These are phyloP conservation scores for Oryzias sinensis DNA, from an alignment of 2,797 vertebrate species.

Conservation along the genomic window DNA sequence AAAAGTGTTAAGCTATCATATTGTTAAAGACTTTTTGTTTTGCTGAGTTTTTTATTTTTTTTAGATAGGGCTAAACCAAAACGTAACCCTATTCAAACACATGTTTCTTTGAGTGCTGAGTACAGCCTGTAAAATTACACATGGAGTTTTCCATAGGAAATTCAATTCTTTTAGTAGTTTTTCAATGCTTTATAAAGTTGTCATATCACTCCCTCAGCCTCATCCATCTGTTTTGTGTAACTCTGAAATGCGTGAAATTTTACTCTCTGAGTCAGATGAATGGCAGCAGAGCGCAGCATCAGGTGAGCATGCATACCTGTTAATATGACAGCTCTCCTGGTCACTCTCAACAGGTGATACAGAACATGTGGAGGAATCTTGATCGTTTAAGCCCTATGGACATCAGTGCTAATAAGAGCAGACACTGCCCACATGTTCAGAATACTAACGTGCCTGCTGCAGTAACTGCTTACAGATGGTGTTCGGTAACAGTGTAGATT, in stretches of 20 bases:
- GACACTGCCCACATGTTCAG: constrained; percentile 37
- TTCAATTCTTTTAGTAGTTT: not conserved
- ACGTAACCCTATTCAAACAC: too few relatives aligned
- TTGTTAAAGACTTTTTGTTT: too few relatives aligned
- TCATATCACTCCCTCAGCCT: not conserved
- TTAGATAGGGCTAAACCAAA: too few relatives aligned
- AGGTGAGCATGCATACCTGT: constrained; percentile 37
- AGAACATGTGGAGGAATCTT: constrained; percentile 48
- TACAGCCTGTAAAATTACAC: too few relatives aligned
- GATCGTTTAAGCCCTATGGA: constrained; percentile 38
- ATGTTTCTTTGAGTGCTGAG: too few relatives aligned
- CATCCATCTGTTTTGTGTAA: not conserved
- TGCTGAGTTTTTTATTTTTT: too few relatives aligned
- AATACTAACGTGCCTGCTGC: constrained; percentile 47
- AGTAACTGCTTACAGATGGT: constrained; percentile 23
- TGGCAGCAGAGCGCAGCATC: constrained; percentile 44
- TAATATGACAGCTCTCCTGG: constrained; percentile 45
- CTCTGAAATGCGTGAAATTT: constrained; percentile 37
- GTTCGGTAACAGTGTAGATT: constrained; percentile 19
- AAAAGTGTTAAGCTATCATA: too few relatives aligned
- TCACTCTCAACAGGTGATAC: constrained; percentile 55
- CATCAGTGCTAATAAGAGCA: constrained; percentile 56
- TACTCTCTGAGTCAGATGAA: constrained; percentile 49
- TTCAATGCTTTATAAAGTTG: constrained; percentile 4
- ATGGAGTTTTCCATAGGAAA: too few relatives aligned